phyloP scores from a whole-genome alignment of 1,140 invertebrate genomes.

The Euura saliciscinereae region DNA sequence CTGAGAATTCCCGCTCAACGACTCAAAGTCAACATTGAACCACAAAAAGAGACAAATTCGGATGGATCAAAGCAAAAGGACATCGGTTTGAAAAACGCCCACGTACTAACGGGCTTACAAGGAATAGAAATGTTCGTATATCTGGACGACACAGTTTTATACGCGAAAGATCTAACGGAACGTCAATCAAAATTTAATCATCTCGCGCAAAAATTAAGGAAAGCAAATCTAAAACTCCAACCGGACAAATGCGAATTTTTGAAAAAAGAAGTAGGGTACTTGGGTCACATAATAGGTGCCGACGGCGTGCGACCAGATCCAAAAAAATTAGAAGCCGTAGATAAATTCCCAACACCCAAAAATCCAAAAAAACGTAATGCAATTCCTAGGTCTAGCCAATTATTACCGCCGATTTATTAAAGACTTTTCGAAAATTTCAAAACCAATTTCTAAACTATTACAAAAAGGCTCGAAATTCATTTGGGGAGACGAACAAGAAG shows the following conservation, averaged over 20 bases:
- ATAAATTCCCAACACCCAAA: neutral
- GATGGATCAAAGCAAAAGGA: no score
- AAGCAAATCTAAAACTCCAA: constrained; percentile 34
- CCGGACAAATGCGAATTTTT: constrained; percentile 39
- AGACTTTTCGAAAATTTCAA: constrained; percentile 31
- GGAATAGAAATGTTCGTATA: constrained; percentile 46
- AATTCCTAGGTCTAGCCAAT: constrained; percentile 45
- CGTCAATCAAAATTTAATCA: constrained; percentile 38
- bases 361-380: constrained; percentile 42
- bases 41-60: no score
- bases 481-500: constrained; percentile 27
- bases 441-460: constrained; percentile 34
- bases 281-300: constrained; percentile 17
- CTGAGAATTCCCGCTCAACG: neutral
- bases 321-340: constrained; percentile 37
- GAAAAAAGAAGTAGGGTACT: constrained; percentile 38
- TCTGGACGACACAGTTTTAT: constrained; percentile 55
- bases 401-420: constrained; percentile 40
- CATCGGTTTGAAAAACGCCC: constrained; percentile 44
- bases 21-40: neutral
- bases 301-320: constrained; percentile 28
- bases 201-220: constrained; percentile 40
- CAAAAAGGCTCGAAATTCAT: constrained; percentile 32
- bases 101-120: constrained; percentile 41
- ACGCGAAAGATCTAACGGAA: constrained; percentile 40